These are phyloP conservation scores for Trypoxylus dichotomus DNA, from an alignment of 1,140 invertebrate genomes.

Conservation along the genomic window DNA sequence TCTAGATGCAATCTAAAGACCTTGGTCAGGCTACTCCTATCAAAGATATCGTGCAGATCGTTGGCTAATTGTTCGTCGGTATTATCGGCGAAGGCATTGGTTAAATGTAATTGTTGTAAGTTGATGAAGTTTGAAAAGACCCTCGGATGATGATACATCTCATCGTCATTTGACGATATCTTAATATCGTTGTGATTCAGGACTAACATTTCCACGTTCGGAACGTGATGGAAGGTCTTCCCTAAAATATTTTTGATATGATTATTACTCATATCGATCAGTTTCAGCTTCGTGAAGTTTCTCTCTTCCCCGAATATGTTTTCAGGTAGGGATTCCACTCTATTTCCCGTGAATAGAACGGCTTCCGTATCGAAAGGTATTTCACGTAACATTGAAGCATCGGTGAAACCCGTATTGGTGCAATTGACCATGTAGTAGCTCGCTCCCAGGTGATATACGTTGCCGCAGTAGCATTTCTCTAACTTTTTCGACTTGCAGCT, in stretches of 20 bases:
- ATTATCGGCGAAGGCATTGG: constrained; percentile 74
- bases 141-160: constrained; percentile 68
- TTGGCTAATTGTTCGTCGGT: constrained; percentile 63
- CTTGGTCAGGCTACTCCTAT: constrained; percentile 67
- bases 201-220: constrained; percentile 69
- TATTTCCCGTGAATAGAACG: constrained; percentile 75
- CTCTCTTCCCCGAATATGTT: constrained; percentile 71
- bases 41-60: constrained; percentile 73
- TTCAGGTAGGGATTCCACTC: constrained; percentile 64
- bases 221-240: constrained; percentile 76
- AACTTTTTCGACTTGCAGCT: constrained; percentile 39
- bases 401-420: constrained; percentile 64
- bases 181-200: constrained; percentile 75
- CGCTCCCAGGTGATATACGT: constrained; percentile 56
- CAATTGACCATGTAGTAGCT: constrained; percentile 73
- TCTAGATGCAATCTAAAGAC: constrained; percentile 76
- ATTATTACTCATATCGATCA: constrained; percentile 79
- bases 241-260: constrained; percentile 74
- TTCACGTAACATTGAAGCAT: constrained; percentile 61
- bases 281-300: constrained; percentile 62
- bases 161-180: constrained; percentile 60
- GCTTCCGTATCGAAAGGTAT: constrained; percentile 70
- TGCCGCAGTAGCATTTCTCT: constrained; percentile 58
- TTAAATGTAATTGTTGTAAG: constrained; percentile 71
- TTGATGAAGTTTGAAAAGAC: constrained; percentile 79